A percentile compares a stretch with the other conserved stretches of the same genome.
Evolutionary conservation across 1,140 invertebrate species (phyloP).

Genomic region (Trichogramma pretiosum): DNA sequence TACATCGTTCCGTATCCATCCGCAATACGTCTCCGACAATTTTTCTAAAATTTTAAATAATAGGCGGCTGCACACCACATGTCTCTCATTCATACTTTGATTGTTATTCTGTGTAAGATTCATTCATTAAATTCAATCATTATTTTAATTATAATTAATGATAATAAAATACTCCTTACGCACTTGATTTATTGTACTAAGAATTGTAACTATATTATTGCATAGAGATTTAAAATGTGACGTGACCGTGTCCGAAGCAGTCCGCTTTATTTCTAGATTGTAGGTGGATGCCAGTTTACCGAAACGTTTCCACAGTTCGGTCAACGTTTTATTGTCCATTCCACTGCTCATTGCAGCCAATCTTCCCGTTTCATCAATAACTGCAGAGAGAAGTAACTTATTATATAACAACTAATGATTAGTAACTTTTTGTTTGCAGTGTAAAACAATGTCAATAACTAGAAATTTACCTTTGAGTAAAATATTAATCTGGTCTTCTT

Average conservation of each 20-base stretch:
- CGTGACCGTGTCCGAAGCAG: conserved; percentile 14
- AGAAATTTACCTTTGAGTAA: conserved; percentile 28
- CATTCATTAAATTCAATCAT: conserved; percentile 3
- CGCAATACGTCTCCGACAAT: conserved; percentile 26
- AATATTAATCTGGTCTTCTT: conserved; percentile 25
- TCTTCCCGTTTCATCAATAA: conserved; percentile 27
- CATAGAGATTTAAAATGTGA: conserved; percentile 25
- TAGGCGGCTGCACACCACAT: conserved; percentile 22
- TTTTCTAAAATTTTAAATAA: conserved; percentile 32
- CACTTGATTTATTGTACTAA: conserved; percentile 23
- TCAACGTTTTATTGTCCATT: conserved; percentile 31
- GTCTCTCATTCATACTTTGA: conserved; percentile 22
- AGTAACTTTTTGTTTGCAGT: not conserved
- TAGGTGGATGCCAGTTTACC: conserved; percentile 27
- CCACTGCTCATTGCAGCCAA: conserved; percentile 26
- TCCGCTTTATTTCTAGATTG: conserved; percentile 22
- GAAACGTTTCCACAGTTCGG: conserved; percentile 33
- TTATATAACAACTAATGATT: conserved; percentile 4
- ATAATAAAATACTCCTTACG: not conserved
- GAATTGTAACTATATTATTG: conserved; percentile 20
- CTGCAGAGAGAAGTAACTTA: conserved; percentile 20
- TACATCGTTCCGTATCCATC: conserved; percentile 21
- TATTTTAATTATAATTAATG: not conserved
- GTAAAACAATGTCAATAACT: not conserved
- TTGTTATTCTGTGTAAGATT: conserved; percentile 20